Evolutionary conservation across 2,113 vertebrate species (phyloP).

Genomic region (Ochotona curzoniae): DNA sequence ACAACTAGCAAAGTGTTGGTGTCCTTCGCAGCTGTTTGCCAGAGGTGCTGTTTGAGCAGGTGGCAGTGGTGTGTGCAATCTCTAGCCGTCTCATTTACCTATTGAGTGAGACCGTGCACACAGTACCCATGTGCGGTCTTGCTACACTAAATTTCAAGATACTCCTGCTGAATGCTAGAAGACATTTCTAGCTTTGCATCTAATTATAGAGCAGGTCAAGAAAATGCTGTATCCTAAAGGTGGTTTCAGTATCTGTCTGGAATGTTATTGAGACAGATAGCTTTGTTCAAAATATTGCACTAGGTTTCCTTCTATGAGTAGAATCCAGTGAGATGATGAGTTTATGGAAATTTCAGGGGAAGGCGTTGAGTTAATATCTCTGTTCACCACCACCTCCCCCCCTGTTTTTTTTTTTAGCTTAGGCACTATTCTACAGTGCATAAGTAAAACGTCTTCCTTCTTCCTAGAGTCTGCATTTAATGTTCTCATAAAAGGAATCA

Average conservation of each 20-base stretch:
- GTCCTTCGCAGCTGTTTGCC: background rate
- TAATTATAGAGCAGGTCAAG: slow-evolving; percentile 84
- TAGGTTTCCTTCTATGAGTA: slow-evolving; percentile 83
- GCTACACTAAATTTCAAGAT: slow-evolving; percentile 68
- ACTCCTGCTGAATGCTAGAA: slow-evolving; percentile 61
- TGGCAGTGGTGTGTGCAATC: background rate
- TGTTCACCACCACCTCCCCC: slow-evolving; percentile 6
- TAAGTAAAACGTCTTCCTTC: slow-evolving; percentile 60
- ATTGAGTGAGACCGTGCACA: slow-evolving; percentile 2
- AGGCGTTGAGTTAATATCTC: slow-evolving; percentile 79
- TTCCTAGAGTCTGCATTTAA: slow-evolving; percentile 56
- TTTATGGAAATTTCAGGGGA: slow-evolving; percentile 84
- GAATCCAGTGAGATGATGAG: slow-evolving; percentile 86
- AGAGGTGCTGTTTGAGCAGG: background rate
- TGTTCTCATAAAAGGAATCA: slow-evolving; percentile 72
- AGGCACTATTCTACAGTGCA: slow-evolving; percentile 66
- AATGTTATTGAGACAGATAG: slow-evolving; percentile 79
- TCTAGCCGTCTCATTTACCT: slow-evolving; percentile 21
- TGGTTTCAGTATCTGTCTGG: slow-evolving; percentile 80
- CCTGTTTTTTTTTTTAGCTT: slow-evolving; percentile 46
- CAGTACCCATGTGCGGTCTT: slow-evolving; percentile 40
- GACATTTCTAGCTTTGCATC: slow-evolving; percentile 72
- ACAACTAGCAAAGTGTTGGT: background rate
- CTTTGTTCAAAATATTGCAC: slow-evolving; percentile 84
- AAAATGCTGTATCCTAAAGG: slow-evolving; percentile 75